Base-by-base conservation (phyloP, 1,140 invertebrate genomes). In the Venustaconcha ellipsiformis region DNA sequence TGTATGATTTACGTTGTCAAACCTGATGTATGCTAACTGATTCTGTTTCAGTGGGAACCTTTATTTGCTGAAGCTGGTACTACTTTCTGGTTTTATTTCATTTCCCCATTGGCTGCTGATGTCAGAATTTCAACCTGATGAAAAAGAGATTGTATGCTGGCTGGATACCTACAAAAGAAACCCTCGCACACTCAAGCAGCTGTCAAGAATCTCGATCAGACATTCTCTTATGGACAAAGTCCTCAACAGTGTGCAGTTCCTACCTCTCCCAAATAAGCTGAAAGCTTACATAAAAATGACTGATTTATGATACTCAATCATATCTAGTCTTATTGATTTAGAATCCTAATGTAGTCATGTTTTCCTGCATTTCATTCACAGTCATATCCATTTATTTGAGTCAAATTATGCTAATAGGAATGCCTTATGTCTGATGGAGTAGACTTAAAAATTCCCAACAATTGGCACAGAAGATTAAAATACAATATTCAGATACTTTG, bases 11-110 rank as follows among this genome's bases (percentile, higher is more conserved):
- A 48, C 37, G 11, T 48, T 48, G 37, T 48, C 8, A 48, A 48
- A 48, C 37, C 4, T 48, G 5, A 48, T 48, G 6, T 8, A 48
- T 48, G 37, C 37, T 6, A 48, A 48, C 37, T 48, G 8, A 48
- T 63, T 72, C 63, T 64, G 23, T 72, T 77, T 67, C 67, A 83
- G 81, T 64, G 72, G 72, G 1, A 70, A 83, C 63, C 37, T 57
- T 26, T 26, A 69, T 57, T 63, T 83, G 56, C 37, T 83, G 64
- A 78, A 81, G 70, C 60, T 83, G 56, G 64, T 83, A n/a, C 70
- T 83, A 55, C 57, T 79, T 56, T 83, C 82, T 20, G 82, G 82
- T 37, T 79, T 83, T 14, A 70, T 78, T 66, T 79, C 78, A n/a
- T 73, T 80, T 48, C 79, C 82, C 67, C 72, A 77, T 8, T 78